These are phyloP conservation scores for Melopsittacus undulatus DNA, from an alignment of 2,797 vertebrate species.

Conservation along the genomic window DNA sequence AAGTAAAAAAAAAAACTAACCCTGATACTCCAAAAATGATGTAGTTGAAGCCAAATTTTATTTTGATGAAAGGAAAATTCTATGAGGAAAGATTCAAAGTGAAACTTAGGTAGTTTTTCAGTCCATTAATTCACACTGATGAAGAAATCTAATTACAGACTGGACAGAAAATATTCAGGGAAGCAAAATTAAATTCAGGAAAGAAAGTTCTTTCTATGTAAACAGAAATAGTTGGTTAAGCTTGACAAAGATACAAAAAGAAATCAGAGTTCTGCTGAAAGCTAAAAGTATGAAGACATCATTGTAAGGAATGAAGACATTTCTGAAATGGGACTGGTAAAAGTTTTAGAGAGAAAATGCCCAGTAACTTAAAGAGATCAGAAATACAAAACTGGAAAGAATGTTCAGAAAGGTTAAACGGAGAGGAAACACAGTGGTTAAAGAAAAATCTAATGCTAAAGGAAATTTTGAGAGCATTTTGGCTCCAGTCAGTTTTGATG, in stretches of 20 bases:
- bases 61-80: constrained; percentile 10
- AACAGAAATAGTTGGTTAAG: background rate
- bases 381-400: background rate
- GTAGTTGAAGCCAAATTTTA: background rate
- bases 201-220: background rate
- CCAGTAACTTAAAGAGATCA: background rate
- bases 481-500: background rate
- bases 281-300: background rate
- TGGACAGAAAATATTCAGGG: background rate
- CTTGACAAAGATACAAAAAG: background rate
- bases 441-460: background rate
- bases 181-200: constrained; percentile 2
- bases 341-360: background rate
- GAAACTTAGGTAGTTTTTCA: background rate
- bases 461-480: background rate
- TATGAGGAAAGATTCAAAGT: background rate
- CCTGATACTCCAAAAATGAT: background rate
- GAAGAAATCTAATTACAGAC: constrained; percentile 30
- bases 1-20: background rate
- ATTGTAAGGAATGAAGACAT: background rate
- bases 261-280: background rate
- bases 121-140: background rate
- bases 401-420: background rate
- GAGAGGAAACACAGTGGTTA: background rate
- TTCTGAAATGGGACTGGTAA: background rate